phyloP scores from a whole-genome alignment of 2,797 vertebrate genomes.

The Sciaenops ocellatus region DNA sequence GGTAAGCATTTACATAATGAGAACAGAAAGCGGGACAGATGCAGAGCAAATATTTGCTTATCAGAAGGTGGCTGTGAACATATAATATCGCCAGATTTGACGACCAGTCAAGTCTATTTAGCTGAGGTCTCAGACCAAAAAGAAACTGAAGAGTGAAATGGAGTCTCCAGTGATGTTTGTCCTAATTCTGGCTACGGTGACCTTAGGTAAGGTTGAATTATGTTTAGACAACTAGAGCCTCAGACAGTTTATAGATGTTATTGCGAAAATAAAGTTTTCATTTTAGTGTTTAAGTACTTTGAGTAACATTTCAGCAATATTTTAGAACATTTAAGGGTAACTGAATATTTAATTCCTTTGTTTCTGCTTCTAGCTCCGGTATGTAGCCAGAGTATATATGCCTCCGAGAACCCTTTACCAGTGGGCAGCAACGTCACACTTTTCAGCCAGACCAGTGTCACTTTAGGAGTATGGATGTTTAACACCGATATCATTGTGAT shows the following conservation, averaged over 20 bases:
- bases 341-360: neutral
- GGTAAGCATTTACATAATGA: slow-evolving; percentile 47
- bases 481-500: slow-evolving; percentile 12
- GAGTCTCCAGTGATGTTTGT: slow-evolving; percentile 27
- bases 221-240: neutral
- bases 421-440: slow-evolving; percentile 77
- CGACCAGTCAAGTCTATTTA: neutral
- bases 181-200: slow-evolving; percentile 47
- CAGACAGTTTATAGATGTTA: neutral
- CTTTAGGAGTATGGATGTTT: slow-evolving; percentile 60
- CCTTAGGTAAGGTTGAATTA: slow-evolving; percentile 59
- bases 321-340: neutral
- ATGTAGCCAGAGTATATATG: slow-evolving; percentile 18
- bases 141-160: slow-evolving; percentile 48
- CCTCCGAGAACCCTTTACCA: slow-evolving; percentile 65
- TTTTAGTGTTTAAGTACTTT: slow-evolving; percentile 3
- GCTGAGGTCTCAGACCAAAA: neutral
- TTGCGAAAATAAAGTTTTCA: neutral
- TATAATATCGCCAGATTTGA: slow-evolving; percentile 10
- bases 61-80: slow-evolving; percentile 13
- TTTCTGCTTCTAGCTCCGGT: slow-evolving; percentile 58
- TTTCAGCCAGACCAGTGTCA: fast-evolving
- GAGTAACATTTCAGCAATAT: neutral
- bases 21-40: slow-evolving; percentile 29
- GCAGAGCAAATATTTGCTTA: slow-evolving; percentile 68